A percentile compares a stretch with the other conserved stretches of the same genome.
Conservation (phyloP, 1,140 invertebrate genomes). For the Pteromalus puparum region DNA sequence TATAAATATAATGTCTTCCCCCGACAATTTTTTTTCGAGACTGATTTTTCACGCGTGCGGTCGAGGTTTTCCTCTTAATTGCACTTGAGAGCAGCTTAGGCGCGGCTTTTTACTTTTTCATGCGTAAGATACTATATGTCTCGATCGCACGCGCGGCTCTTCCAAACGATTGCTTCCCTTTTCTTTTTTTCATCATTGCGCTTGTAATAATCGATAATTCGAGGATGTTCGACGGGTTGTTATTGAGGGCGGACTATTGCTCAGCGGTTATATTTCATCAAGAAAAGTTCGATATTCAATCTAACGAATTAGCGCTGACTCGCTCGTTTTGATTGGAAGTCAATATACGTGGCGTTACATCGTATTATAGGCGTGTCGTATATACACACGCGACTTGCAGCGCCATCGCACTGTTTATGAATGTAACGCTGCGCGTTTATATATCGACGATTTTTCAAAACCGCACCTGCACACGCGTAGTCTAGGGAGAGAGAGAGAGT, state of each 20-base stretch:
- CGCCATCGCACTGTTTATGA: too few species aligned
- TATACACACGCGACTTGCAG: neutral
- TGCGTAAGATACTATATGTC: too few species aligned
- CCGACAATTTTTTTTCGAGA: neutral
- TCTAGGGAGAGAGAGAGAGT: too few species aligned
- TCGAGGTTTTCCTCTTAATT: neutral
- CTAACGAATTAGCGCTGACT: neutral
- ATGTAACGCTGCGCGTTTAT: too few species aligned
- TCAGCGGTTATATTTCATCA: neutral
- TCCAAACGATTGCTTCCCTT: too few species aligned
- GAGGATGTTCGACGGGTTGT: neutral
- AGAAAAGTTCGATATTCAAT: neutral
- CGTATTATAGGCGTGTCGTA: neutral
- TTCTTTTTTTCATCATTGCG: too few species aligned
- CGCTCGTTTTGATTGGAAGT: neutral
- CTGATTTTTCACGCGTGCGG: neutral
- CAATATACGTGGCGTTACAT: neutral
- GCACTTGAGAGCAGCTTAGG: neutral
- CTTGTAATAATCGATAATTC: neutral
- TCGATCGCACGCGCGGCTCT: too few species aligned
- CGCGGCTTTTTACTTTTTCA: too few species aligned
- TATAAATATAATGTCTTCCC: neutral
- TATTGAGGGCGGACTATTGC: too few species aligned
- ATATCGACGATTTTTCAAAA: neutral
- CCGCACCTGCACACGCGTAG: neutral